phyloP scores from a whole-genome alignment of 1,140 invertebrate species.

The Pseudomyrmex sp. region DNA sequence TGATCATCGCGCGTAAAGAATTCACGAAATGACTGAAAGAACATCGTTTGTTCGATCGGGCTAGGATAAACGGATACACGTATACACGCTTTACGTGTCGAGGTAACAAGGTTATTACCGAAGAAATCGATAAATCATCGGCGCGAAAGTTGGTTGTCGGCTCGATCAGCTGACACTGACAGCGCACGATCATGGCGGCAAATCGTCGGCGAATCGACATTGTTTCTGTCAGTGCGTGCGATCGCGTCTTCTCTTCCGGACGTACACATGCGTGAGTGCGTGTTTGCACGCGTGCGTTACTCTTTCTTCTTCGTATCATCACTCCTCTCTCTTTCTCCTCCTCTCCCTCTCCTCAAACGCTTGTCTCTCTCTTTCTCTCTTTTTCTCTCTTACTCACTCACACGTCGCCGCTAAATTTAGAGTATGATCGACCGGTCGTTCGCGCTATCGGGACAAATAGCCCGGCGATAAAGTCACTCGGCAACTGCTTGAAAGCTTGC shows the following conservation, averaged over 20 bases:
- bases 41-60: too few species aligned
- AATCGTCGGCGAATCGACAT: constrained; percentile 9
- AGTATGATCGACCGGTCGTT: constrained; percentile 74
- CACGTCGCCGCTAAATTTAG: constrained; percentile 73
- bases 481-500: constrained; percentile 17
- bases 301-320: constrained; percentile 24
- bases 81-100: constrained; percentile 14
- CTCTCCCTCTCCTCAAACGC: background rate
- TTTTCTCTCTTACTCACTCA: constrained; percentile 9
- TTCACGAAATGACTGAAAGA: background rate
- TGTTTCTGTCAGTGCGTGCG: constrained; percentile 48
- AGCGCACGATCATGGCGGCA: constrained; percentile 11
- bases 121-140: constrained; percentile 56
- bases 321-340: constrained; percentile 30
- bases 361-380: constrained; percentile 34
- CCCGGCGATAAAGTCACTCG: constrained; percentile 70
- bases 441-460: constrained; percentile 73
- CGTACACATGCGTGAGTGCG: constrained; percentile 27
- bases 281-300: constrained; percentile 14
- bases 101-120: constrained; percentile 36
- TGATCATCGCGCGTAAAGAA: constrained; percentile 1
- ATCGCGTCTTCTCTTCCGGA: constrained; percentile 42
- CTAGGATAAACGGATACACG: background rate
- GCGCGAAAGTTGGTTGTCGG: constrained; percentile 1
- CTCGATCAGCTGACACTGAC: constrained; percentile 70